A percentile compares a stretch with the other conserved stretches of the same genome.
Conservation (phyloP, 2,797 vertebrate genomes). For the Linurgus olivaceus region DNA sequence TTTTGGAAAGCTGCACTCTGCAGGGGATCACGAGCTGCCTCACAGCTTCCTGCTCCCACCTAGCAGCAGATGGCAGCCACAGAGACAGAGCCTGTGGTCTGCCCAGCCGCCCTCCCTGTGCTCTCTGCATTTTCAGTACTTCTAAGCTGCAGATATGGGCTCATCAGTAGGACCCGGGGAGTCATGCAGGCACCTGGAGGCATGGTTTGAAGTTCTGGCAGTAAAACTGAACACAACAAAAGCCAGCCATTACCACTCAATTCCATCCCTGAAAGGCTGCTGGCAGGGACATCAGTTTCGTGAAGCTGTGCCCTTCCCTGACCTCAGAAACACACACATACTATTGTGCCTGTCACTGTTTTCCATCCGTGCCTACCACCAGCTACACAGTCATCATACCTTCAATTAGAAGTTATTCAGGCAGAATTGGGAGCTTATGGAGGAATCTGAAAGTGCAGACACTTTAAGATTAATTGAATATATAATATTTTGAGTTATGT, state of each 20-base stretch:
- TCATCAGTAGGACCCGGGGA: not conserved
- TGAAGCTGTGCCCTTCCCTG: not conserved
- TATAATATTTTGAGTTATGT: not conserved
- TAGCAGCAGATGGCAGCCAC: not conserved
- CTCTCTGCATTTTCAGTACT: not conserved
- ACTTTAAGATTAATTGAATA: not conserved
- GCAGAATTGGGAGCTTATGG: not conserved
- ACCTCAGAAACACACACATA: not conserved
- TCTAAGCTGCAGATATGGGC: not conserved
- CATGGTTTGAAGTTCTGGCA: not conserved
- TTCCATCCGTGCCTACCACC: not conserved
- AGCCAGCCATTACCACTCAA: not conserved
- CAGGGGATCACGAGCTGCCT: not conserved
- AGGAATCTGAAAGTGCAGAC: conserved; percentile 2
- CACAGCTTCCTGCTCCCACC: not conserved
- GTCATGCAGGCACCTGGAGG: not conserved
- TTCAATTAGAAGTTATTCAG: not conserved
- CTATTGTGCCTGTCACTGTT: not conserved
- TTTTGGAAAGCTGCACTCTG: not conserved
- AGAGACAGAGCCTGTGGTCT: not conserved
- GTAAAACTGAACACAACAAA: not conserved
- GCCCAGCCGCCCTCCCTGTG: not conserved
- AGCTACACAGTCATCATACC: not conserved
- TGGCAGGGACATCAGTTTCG: not conserved
- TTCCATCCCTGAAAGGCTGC: not conserved